Base-by-base conservation (phyloP, 92 coral and sea anemone species). In the Zoanthus sansibaricus region DNA sequence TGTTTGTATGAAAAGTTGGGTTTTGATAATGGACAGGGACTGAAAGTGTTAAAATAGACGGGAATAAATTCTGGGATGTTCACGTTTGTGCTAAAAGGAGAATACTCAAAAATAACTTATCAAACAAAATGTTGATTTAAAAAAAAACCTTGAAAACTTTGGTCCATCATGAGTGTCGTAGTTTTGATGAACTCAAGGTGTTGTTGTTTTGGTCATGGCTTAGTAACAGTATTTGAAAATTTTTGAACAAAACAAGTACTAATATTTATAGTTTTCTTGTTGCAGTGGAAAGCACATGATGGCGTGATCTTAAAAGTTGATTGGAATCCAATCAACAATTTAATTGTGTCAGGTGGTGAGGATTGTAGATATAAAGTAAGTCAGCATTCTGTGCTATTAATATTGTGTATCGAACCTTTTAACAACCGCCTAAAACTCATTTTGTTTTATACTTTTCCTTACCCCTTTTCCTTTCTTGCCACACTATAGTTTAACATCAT, bases 201-300 rank as follows among this genome's bases (percentile, higher is more conserved):
- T 37, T 54, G 11, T 54, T 54, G 9, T 15, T 31, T 44, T 71
- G 37, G 82, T 42, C 49, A 4, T 25, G 25, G 25, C 25, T 25
- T 25, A 25, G 25, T 25, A 0, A 25, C 18, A 49, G 4, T 52
- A 30, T 16, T 6, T 31, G 46, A 13, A n/a, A n/a, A 30, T 31
- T 6, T 18, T 78, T 10, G 56, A 17, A 7, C 2, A 16, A 2
- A 37, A 10, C 66, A 17, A 5, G 12, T 18, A 2, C 12, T 67
- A 69, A 42, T 3, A 7, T 18, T n/a, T 70, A 4, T 14, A 14
- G 18, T 30, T n/a, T 71, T 71, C 3, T 6, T 86, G 7, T 84
- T 71, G 17, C 73, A 97, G 99, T 97, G 99, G 99, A 97, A 97
- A 71, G 99, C 95, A 9, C 99, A 97, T 89, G 99, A 97, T 82